Evolutionary conservation across 2,113 vertebrate species (phyloP).

Genomic region (Lates calcarifer): DNA sequence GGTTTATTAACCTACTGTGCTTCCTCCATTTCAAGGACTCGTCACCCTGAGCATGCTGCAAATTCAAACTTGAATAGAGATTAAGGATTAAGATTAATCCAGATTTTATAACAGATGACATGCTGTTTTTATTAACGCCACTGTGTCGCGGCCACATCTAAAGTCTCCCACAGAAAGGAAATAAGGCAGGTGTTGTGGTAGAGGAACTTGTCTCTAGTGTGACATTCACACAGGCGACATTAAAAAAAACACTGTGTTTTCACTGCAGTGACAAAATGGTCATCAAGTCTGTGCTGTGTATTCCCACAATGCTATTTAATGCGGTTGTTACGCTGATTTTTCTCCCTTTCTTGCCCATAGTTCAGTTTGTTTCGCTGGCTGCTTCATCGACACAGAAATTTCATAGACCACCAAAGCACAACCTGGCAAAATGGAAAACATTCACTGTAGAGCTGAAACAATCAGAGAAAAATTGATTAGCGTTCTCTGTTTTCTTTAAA

Average conservation of each 20-base stretch:
- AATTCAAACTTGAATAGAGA: constrained; percentile 51
- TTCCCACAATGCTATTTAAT: constrained; percentile 14
- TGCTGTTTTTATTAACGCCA: constrained; percentile 40
- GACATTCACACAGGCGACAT: constrained; percentile 25
- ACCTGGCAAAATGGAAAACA: neutral
- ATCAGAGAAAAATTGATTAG: no score
- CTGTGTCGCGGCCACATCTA: constrained; percentile 39
- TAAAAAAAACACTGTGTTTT: constrained; percentile 10
- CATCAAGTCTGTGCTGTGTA: constrained; percentile 14
- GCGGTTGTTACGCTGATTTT: constrained; percentile 1
- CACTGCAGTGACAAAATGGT: constrained; percentile 17
- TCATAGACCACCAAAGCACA: constrained; percentile 11
- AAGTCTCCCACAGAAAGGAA: constrained; percentile 36
- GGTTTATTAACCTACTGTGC: constrained; percentile 36
- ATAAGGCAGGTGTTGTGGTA: neutral
- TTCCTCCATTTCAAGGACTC: constrained; percentile 20
- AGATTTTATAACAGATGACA: constrained; percentile 32
- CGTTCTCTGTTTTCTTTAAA: no score
- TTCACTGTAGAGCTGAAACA: no score
- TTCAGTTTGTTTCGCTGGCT: constrained; percentile 24
- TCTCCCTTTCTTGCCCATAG: neutral
- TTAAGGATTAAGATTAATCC: constrained; percentile 29
- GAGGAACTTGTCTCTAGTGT: neutral
- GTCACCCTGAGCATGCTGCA: constrained; percentile 19
- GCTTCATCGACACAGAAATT: constrained; percentile 20